Evolutionary conservation across 2,888 invertebrate genomes (phyloP), one percentile per base, ranked within the genome.

Genomic region (Stenurella melanura): DNA sequence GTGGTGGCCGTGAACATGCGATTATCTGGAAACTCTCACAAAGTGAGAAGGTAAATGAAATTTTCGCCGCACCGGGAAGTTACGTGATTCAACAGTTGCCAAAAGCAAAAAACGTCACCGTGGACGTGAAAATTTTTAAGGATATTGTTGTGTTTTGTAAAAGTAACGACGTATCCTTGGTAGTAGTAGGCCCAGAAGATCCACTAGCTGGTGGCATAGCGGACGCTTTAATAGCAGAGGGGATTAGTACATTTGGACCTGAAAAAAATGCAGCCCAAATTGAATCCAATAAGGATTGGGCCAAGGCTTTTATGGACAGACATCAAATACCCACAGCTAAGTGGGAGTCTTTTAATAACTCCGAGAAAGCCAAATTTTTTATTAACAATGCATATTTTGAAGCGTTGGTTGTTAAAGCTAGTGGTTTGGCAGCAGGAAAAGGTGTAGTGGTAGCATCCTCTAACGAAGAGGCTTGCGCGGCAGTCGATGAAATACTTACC

Each of bases 381-480:
- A 95, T 98, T 73, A 92, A 92, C 81, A 93, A 88, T 83, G 95
- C 96, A 9, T 89, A 93, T 5, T 96, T 92, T 88, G 93, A 93
- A 60, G 97, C 97, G 0, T 90, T 97, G 69, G 99, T 99, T 1
- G 95, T 99, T 0, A 99, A 99, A 90, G 98, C 98, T 0, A 95
- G 96, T 82, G 99, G 99, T 0, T 91, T 99, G 73, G 98, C 99
- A 0, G 98, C 97, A 0, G 99, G 99, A 38, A 99, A 99, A 89
- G 99, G 99, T 0, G 99, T 99, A 1, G 93, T 98, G 2, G 97
- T 99, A 0, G 96, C 97, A 0, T 88, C 92, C 1, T 92, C 91
- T 83, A 92, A 91, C 80, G 91, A 93, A n/a, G 96, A 97, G 88
- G 98, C 98, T 0, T 95, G 95, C 82, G 88, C 90, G 56, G 97